Evolutionary conservation across 2,113 vertebrate genomes (phyloP), one percentile per base, ranked within the genome.

Genomic region (Gnathonemus echidnorhynchus): DNA sequence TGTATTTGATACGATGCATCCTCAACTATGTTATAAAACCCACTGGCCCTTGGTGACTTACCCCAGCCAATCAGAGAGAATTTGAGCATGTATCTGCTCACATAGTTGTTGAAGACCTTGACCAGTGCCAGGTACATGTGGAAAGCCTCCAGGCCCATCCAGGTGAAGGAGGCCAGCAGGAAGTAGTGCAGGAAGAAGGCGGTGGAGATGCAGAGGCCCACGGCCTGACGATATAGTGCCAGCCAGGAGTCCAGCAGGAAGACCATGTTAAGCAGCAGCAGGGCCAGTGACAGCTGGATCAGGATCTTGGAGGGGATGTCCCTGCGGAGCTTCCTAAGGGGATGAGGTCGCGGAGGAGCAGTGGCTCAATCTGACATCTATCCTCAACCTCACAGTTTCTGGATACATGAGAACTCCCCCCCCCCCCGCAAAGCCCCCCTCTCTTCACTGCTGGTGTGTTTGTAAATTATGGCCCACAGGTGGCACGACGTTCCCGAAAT

Each of bases 251-350:
- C 96, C 90, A 99, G 89, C 74, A 99, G 95, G 90, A 98, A 99
- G 50, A 95, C 94, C 88, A 99, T 91, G 93, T 99, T 98, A 52
- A 99, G 96, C 4, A 98, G 88, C 85, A 99, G 96, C 48, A 99
- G 94, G 0, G 97, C 97, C 27, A 96, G 58, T 92, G 98, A 98
- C 27, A 99, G 95, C 90, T 99, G 98, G 87, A 99, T 97, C 87
- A 99, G 96, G 91, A 99, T 99, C 96, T 99, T 99, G 85, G 98
- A 97, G 1, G 98, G 98, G 86, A 98, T 98, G 92, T 99, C 98
- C 70, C 96, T 96, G 19, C 97, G 95, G 77, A 99, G 95, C 95
- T 99, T 99, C 86, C 98, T 99, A 91, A 88, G 93, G 89, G 90
- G 31, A 27, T 90, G 91, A 19, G 88, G 2, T 66, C 0, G 19